Conservation (phyloP, 2,113 vertebrate species). For the Odocoileus virginianus region DNA sequence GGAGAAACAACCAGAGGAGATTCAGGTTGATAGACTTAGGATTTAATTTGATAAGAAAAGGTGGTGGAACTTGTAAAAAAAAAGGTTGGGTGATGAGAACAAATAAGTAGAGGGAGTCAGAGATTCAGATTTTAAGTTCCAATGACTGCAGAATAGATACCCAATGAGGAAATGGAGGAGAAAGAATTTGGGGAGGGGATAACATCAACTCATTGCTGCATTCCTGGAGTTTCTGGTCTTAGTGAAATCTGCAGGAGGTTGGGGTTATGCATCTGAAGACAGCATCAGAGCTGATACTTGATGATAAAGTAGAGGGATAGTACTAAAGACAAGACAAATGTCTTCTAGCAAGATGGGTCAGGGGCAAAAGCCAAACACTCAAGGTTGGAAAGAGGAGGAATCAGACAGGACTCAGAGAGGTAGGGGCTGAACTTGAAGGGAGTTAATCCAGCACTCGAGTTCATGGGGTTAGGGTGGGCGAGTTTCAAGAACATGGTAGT, state of each 20-base stretch:
- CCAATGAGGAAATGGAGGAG: background rate
- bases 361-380: background rate
- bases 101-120: background rate
- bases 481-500: background rate
- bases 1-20: background rate
- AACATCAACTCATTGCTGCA: background rate
- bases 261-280: background rate
- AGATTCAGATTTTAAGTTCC: background rate
- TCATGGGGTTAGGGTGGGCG: background rate
- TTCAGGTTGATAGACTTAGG: background rate
- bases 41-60: background rate
- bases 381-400: background rate
- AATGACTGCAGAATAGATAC: background rate
- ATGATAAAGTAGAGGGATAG: background rate
- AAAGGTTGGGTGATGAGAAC: background rate
- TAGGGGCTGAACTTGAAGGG: background rate
- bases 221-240: background rate
- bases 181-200: background rate
- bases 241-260: background rate
- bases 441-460: background rate
- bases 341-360: background rate
- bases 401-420: fast-evolving
- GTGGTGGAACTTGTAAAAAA: background rate
- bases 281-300: background rate
- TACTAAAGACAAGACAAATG: background rate